These are phyloP conservation scores for Micropoecilia bifurca DNA, from an alignment of 2,797 vertebrate genomes.

Conservation along the genomic window DNA sequence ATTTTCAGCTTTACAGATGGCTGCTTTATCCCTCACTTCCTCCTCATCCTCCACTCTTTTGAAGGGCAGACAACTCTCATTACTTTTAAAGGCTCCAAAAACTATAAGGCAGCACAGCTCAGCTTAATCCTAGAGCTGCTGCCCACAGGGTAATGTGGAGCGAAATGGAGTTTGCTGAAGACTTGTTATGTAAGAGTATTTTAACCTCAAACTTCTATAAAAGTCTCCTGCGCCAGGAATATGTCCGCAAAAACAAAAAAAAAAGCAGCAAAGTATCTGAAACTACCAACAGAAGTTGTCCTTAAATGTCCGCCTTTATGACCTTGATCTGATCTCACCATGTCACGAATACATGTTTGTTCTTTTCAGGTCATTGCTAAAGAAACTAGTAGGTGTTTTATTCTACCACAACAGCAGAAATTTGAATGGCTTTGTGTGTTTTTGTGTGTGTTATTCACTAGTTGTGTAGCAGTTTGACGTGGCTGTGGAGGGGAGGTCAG, in stretches of 20 bases:
- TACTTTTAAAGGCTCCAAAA: conserved; percentile 52
- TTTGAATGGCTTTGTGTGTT: not conserved
- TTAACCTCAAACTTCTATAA: conserved; percentile 28
- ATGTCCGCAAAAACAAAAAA: not conserved
- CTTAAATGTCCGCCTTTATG: not conserved
- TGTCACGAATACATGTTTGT: conserved; percentile 3
- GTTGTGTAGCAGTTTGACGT: no score
- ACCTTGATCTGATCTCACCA: conserved; percentile 37
- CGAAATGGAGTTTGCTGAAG: conserved; percentile 57
- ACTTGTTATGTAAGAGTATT: conserved; percentile 67
- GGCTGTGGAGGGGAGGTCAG: no score
- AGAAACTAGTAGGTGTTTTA: not conserved
- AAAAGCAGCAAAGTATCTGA: not conserved
- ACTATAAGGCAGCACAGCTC: conserved; percentile 43
- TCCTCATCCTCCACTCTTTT: conserved; percentile 18
- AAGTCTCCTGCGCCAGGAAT: conserved; percentile 15
- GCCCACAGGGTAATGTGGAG: conserved; percentile 49
- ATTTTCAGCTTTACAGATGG: conserved; percentile 42
- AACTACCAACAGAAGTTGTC: not conserved
- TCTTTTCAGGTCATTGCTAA: not conserved
- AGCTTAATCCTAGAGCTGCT: conserved; percentile 63
- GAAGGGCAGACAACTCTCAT: conserved; percentile 60
- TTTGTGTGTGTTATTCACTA: no score
- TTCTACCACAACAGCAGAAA: not conserved
- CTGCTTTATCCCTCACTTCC: conserved; percentile 37